These are phyloP conservation scores for Maconellicoccus hirsutus DNA, from an alignment of 1,140 invertebrate species.

Conservation along the genomic window DNA sequence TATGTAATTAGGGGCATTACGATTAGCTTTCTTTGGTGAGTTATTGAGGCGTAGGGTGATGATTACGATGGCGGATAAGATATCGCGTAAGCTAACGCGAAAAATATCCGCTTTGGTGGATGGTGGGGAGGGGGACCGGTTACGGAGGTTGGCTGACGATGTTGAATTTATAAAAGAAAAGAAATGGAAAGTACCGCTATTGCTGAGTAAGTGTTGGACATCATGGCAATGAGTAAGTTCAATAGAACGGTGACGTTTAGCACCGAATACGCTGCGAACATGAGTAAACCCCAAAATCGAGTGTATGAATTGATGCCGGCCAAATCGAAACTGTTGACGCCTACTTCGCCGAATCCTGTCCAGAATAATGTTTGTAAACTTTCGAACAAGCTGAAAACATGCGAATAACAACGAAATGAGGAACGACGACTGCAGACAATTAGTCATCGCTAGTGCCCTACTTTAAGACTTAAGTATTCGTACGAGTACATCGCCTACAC, in stretches of 20 bases:
- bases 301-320: slow-evolving; percentile 65
- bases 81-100: too few relatives aligned
- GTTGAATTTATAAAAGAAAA: background rate
- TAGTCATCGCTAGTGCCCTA: too few relatives aligned
- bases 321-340: slow-evolving; percentile 65
- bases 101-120: too few relatives aligned
- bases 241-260: slow-evolving; percentile 76
- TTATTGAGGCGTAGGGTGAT: too few relatives aligned
- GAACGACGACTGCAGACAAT: too few relatives aligned
- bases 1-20: too few relatives aligned
- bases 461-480: too few relatives aligned
- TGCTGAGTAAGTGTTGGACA: slow-evolving; percentile 76
- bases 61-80: too few relatives aligned
- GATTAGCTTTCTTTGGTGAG: too few relatives aligned
- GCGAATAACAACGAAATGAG: too few relatives aligned
- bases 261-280: slow-evolving; percentile 69
- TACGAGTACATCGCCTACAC: background rate
- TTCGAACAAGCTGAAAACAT: slow-evolving; percentile 64
- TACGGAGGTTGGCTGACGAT: too few relatives aligned
- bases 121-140: too few relatives aligned
- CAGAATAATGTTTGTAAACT: slow-evolving; percentile 80
- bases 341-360: slow-evolving; percentile 76
- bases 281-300: slow-evolving; percentile 64
- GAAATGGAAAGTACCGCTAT: slow-evolving; percentile 42
- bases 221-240: slow-evolving; percentile 81